These are phyloP conservation scores for Chlorops oryzae DNA, from an alignment of 1,140 invertebrate genomes.

Conservation along the genomic window DNA sequence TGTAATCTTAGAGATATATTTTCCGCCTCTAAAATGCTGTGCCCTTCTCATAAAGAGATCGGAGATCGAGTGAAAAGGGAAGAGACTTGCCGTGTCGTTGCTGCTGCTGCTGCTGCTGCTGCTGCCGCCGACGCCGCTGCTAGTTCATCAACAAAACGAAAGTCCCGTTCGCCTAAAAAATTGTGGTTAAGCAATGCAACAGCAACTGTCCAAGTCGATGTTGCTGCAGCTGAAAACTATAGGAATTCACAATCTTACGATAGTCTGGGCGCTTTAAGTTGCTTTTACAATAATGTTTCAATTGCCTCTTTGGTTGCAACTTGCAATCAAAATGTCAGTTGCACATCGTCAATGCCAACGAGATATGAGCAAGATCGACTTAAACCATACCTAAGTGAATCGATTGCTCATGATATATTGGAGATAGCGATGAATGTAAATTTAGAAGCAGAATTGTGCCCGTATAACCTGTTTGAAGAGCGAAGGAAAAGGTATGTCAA, in stretches of 20 bases:
- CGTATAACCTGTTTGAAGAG: conserved; percentile 40
- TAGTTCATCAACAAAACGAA: conserved; percentile 26
- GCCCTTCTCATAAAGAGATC: too few relatives aligned
- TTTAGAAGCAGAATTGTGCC: conserved; percentile 25
- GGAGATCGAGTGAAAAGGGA: too few relatives aligned
- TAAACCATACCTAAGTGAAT: conserved; percentile 25
- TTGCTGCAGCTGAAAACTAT: too few relatives aligned
- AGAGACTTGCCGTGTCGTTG: too few relatives aligned
- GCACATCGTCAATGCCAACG: too few relatives aligned
- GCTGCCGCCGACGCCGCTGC: too few relatives aligned
- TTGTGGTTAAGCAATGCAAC: conserved; percentile 29
- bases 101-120: too few relatives aligned
- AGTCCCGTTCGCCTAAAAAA: conserved; percentile 39
- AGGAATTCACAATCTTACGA: too few relatives aligned
- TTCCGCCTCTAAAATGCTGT: too few relatives aligned
- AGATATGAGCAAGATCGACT: too few relatives aligned
- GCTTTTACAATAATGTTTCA: conserved; percentile 38
- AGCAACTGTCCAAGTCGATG: neutral
- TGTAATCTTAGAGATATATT: conserved; percentile 34
- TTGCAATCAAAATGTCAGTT: too few relatives aligned
- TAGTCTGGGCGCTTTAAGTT: conserved; percentile 21
- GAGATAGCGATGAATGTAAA: conserved; percentile 31
- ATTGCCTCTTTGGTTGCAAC: too few relatives aligned
- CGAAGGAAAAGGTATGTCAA: conserved; percentile 28
- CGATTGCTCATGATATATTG: conserved; percentile 33